Conservation (phyloP, 2,113 vertebrate species). For the Callionymus lyra region DNA sequence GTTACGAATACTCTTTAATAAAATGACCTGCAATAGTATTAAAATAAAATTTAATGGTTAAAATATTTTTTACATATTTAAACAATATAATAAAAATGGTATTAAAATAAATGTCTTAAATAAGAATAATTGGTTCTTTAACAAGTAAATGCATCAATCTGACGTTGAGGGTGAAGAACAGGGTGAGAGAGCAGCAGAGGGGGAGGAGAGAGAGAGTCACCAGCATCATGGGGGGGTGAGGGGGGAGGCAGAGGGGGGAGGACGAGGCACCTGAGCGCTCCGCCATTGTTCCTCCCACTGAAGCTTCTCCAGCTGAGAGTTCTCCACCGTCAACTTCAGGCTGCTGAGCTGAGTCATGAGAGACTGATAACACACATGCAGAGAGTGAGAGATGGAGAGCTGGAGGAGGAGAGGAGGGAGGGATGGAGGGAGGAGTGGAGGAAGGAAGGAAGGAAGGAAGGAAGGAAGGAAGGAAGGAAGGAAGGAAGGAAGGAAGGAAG, state of each 20-base stretch:
- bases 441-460: constrained; percentile 14
- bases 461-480: too few relatives aligned
- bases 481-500: too few relatives aligned
- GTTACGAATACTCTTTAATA: too few relatives aligned
- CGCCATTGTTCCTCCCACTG: constrained; percentile 64
- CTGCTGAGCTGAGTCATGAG: constrained; percentile 64
- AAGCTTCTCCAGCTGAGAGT: constrained; percentile 67
- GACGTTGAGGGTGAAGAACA: too few relatives aligned
- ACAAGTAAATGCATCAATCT: too few relatives aligned
- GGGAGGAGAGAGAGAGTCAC: not conserved
- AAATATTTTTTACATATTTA: too few relatives aligned
- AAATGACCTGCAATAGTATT: too few relatives aligned
- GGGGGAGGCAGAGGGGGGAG: constrained; percentile 18
- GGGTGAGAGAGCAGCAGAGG: not conserved
- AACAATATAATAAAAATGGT: too few relatives aligned
- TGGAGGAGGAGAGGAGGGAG: constrained; percentile 30
- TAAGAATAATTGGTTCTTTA: too few relatives aligned
- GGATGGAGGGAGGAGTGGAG: constrained; percentile 9
- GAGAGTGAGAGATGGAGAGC: constrained; percentile 63
- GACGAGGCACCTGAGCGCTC: constrained; percentile 58
- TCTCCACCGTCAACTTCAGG: constrained; percentile 66
- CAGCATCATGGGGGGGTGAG: not conserved
- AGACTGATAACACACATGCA: constrained; percentile 60
- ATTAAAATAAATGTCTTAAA: too few relatives aligned
- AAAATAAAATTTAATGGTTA: too few relatives aligned